These are phyloP conservation scores for Notocelia uddmanniana DNA, from an alignment of 2,888 invertebrate species.

Conservation along the genomic window DNA sequence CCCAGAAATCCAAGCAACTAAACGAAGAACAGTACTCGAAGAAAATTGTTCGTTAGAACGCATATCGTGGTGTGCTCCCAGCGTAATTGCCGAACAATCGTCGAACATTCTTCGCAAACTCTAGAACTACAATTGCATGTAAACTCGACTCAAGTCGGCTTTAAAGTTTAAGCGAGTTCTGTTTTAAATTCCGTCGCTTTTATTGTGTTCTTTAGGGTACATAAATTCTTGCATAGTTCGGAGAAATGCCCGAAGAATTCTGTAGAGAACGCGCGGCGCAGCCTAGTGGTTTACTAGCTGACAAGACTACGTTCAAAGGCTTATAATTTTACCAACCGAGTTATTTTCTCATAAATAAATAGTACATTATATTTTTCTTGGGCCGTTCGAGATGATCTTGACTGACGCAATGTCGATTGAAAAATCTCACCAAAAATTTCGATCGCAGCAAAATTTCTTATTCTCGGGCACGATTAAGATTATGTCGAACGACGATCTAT, in stretches of 20 bases:
- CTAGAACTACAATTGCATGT: conserved; percentile 50
- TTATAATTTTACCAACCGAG: too few species aligned
- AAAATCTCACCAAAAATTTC: too few species aligned
- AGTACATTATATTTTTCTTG: too few species aligned
- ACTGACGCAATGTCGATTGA: too few species aligned
- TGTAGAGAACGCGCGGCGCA: not conserved
- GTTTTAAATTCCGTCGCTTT: conserved; percentile 40
- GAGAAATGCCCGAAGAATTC: not conserved
- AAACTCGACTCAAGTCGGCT: conserved; percentile 46
- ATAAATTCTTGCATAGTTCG: conserved; percentile 29
- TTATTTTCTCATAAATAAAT: too few species aligned
- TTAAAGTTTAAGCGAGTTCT: conserved; percentile 41
- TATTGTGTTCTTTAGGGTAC: conserved; percentile 31
- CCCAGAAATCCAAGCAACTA: not conserved
- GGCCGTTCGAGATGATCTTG: too few species aligned
- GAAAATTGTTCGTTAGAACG: conserved; percentile 17
- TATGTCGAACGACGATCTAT: too few species aligned
- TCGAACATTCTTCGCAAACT: conserved; percentile 46
- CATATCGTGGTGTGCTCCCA: conserved; percentile 33
- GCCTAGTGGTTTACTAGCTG: not conserved
- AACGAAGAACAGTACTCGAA: not conserved
- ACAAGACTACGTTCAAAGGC: not conserved
- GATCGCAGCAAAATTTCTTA: too few species aligned
- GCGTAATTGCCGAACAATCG: conserved; percentile 51
- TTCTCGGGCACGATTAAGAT: too few species aligned